phyloP scores from a whole-genome alignment of 2,888 invertebrate species.

The Ormyrus pomaceus region DNA sequence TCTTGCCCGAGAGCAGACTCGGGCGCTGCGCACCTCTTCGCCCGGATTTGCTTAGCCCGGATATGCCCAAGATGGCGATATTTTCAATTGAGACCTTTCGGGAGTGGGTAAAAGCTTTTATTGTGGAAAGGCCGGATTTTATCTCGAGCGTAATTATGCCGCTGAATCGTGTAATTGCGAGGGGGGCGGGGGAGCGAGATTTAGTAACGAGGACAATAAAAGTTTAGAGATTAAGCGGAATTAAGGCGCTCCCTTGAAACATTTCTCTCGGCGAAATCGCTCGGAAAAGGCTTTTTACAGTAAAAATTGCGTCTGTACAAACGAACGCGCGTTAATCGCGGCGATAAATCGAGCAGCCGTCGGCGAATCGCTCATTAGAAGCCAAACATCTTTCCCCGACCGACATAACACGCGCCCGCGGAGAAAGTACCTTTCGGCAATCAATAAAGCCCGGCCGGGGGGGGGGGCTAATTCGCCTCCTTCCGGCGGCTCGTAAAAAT shows the following conservation, averaged over 20 bases:
- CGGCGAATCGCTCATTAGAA: too few species aligned
- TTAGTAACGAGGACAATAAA: slow-evolving; percentile 13
- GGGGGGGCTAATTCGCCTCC: neutral
- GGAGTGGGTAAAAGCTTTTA: neutral
- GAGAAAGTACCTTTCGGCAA: too few species aligned
- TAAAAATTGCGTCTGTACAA: too few species aligned
- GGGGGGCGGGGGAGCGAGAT: neutral
- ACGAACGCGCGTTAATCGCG: too few species aligned
- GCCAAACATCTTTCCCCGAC: too few species aligned
- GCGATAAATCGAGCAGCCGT: too few species aligned
- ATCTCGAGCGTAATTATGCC: slow-evolving; percentile 6
- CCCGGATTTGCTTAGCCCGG: neutral
- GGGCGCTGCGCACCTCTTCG: neutral
- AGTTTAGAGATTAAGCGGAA: slow-evolving; percentile 28
- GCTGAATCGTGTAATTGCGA: slow-evolving; percentile 26
- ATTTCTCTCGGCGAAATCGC: neutral
- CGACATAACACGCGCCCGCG: too few species aligned
- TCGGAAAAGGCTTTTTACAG: too few species aligned
- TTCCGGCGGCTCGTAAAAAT: slow-evolving; percentile 28
- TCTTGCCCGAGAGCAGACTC: neutral
- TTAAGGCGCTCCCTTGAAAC: slow-evolving; percentile 2
- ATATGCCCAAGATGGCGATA: too few species aligned
- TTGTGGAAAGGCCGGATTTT: neutral
- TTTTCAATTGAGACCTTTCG: neutral
- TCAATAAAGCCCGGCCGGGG: too few species aligned